Evolutionary conservation across 2,888 invertebrate genomes (phyloP).

Genomic region (Dicyrtoma fusca): DNA sequence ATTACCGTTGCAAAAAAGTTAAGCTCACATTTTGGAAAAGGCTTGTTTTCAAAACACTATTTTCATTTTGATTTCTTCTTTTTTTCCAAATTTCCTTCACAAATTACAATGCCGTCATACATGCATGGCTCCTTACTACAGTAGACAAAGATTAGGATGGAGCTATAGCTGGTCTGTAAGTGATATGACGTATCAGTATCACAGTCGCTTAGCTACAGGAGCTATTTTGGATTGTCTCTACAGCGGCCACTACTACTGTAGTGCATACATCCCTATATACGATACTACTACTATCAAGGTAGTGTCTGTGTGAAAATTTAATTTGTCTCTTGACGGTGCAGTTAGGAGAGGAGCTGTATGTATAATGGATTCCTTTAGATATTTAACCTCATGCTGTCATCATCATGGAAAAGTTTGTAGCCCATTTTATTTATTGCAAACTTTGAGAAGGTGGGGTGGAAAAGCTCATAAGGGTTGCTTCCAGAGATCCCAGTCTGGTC

Average conservation of each 20-base stretch:
- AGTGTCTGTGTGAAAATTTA: conserved; percentile 36
- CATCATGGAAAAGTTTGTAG: conserved; percentile 40
- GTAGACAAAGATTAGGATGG: too few species aligned
- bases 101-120: too few species aligned
- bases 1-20: too few species aligned
- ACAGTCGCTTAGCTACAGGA: neutral
- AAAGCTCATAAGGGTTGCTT: conserved; percentile 31
- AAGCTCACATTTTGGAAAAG: too few species aligned
- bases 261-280: too few species aligned
- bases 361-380: conserved; percentile 41
- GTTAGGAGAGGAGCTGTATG: conserved; percentile 33
- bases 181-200: neutral
- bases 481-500: neutral
- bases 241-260: too few species aligned
- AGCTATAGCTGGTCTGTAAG: too few species aligned
- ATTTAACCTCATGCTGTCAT: conserved; percentile 37
- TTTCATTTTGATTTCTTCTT: too few species aligned
- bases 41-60: too few species aligned
- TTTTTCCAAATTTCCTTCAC: too few species aligned
- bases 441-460: conserved; percentile 31
- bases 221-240: too few species aligned
- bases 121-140: too few species aligned
- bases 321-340: conserved; percentile 40
- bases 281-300: neutral
- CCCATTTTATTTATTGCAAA: conserved; percentile 42